These are phyloP conservation scores for Coelinius sp. DNA, from an alignment of 2,888 invertebrate species.

Conservation along the genomic window DNA sequence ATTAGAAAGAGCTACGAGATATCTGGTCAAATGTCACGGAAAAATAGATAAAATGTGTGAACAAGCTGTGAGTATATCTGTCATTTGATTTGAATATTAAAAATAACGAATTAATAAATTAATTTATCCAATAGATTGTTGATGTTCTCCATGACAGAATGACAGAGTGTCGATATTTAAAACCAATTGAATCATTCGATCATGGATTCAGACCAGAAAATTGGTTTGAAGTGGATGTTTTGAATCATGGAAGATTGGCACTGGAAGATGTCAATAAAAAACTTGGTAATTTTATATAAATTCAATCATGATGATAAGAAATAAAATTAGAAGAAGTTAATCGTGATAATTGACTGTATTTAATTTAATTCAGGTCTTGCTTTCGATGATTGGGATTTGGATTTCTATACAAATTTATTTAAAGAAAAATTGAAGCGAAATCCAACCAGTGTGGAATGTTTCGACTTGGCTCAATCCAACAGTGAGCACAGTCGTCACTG, in stretches of 20 bases:
- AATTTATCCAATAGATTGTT: constrained; percentile 71
- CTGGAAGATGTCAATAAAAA: constrained; percentile 85
- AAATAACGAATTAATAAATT: constrained; percentile 9
- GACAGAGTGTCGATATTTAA: constrained; percentile 91
- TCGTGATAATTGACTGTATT: constrained; percentile 9
- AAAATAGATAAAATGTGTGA: constrained; percentile 66
- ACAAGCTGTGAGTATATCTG: constrained; percentile 53
- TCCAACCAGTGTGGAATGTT: constrained; percentile 97
- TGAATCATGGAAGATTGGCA: constrained; percentile 82
- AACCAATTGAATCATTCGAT: constrained; percentile 74
- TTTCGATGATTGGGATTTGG: constrained; percentile 93
- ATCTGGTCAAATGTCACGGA: constrained; percentile 75
- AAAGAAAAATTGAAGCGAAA: constrained; percentile 86
- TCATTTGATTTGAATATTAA: background rate
- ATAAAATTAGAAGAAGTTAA: background rate
- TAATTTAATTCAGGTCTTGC: constrained; percentile 79
- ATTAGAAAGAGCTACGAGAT: constrained; percentile 87
- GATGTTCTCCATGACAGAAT: constrained; percentile 88
- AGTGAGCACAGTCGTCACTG: constrained; percentile 99
- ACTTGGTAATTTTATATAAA: constrained; percentile 73
- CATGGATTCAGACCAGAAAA: constrained; percentile 75
- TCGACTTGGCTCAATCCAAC: constrained; percentile 98
- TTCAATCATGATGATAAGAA: background rate
- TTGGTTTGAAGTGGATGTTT: constrained; percentile 89
- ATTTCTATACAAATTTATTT: constrained; percentile 91